These are phyloP conservation scores for Notoglanidium macrostoma DNA, from an alignment of 2,797 vertebrate genomes.

Conservation along the genomic window DNA sequence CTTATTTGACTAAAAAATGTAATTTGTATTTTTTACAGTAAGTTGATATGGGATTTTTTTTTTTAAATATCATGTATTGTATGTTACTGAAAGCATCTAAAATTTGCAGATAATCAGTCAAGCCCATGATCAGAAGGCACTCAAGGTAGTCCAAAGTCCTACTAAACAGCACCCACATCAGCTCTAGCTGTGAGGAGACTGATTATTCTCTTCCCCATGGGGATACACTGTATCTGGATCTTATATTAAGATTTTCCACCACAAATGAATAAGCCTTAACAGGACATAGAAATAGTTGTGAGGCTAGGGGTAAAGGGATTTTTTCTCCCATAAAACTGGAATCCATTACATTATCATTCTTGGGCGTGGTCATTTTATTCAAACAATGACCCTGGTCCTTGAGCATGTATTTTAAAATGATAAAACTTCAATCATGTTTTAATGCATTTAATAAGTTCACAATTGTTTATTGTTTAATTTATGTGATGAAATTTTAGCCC, in stretches of 20 bases:
- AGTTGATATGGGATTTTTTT: not conserved
- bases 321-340: conserved; percentile 10
- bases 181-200: not conserved
- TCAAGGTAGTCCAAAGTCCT: not conserved
- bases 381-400: conserved; percentile 52
- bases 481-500: conserved; percentile 32
- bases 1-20: not conserved
- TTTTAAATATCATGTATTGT: not conserved
- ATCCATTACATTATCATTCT: conserved; percentile 50
- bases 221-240: conserved; percentile 16
- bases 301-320: not conserved
- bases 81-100: not conserved
- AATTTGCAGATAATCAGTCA: not conserved
- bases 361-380: conserved; percentile 48
- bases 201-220: not conserved
- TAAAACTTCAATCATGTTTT: conserved; percentile 52
- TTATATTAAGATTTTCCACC: conserved; percentile 9
- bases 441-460: conserved; percentile 22
- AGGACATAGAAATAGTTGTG: conserved; percentile 9
- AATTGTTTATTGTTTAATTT: conserved; percentile 42
- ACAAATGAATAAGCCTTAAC: conserved; percentile 13
- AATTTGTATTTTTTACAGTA: not conserved
- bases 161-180: not conserved
- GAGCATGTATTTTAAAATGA: conserved; percentile 52
- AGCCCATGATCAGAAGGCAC: not conserved